Evolutionary conservation across 2,797 vertebrate species (phyloP).

Genomic region (Percopsis omiscomaycus): DNA sequence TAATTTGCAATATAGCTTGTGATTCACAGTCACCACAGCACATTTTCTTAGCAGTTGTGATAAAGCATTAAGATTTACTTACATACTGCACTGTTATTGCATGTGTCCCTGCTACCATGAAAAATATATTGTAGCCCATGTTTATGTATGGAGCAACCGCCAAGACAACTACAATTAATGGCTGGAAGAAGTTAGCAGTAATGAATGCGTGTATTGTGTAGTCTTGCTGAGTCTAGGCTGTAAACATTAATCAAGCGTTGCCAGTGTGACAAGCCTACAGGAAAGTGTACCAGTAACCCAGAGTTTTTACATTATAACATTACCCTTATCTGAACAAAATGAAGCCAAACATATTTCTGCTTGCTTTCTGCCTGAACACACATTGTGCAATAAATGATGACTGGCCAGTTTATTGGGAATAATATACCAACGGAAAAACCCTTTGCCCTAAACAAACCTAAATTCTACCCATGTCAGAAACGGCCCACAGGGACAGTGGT

Average conservation of each 20-base stretch:
- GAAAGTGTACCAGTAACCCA: conserved; percentile 43
- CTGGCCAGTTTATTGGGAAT: neutral
- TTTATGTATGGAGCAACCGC: conserved; percentile 70
- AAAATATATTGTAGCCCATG: conserved; percentile 70
- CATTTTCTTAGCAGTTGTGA: conserved; percentile 13
- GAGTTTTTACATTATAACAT: conserved; percentile 29
- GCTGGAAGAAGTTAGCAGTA: conserved; percentile 70
- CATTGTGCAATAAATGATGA: neutral
- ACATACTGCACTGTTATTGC: conserved; percentile 13
- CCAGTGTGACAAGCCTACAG: conserved; percentile 66
- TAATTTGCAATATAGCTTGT: no score
- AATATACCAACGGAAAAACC: neutral
- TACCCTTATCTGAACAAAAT: neutral
- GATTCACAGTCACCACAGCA: conserved; percentile 11
- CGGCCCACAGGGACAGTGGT: neutral
- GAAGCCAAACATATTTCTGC: conserved; percentile 1
- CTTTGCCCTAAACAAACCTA: neutral
- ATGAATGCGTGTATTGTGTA: conserved; percentile 76
- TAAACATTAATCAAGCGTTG: conserved; percentile 78
- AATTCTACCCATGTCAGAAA: neutral
- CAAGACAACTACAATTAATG: conserved; percentile 58
- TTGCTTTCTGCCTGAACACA: neutral
- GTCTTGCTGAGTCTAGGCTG: conserved; percentile 66
- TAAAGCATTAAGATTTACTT: conserved; percentile 3
- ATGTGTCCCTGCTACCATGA: conserved; percentile 41